These are phyloP conservation scores for Empis stercorea DNA, from an alignment of 2,888 invertebrate genomes.

Conservation along the genomic window DNA sequence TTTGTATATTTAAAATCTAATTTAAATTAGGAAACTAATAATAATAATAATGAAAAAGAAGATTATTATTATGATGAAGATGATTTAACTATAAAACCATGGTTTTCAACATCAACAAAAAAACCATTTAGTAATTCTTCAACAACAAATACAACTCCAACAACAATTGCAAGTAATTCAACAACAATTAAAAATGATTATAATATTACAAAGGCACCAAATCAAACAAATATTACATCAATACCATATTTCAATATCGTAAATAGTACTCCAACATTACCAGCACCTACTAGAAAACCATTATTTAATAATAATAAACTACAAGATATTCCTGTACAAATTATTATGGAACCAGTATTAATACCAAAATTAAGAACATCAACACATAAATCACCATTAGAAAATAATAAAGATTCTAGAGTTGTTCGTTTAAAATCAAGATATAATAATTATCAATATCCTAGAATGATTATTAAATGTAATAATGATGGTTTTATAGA, in stretches of 20 bases:
- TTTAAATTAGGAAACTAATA: conserved; percentile 19
- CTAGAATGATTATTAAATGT: neutral
- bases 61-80: conserved; percentile 34
- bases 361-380: conserved; percentile 2
- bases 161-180: neutral
- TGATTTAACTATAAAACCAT: conserved; percentile 30
- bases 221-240: neutral
- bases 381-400: neutral
- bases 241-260: neutral
- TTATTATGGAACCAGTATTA: conserved; percentile 6
- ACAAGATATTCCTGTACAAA: neutral
- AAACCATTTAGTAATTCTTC: neutral
- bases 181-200: neutral
- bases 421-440: neutral
- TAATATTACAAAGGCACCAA: neutral
- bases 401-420: neutral
- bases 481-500: conserved; percentile 16
- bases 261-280: neutral
- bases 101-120: neutral
- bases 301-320: neutral
- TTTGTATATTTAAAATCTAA: neutral
- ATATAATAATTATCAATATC: neutral
- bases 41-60: conserved; percentile 20
- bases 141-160: neutral
- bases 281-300: neutral